These are phyloP conservation scores for Nothoprocta pentlandii DNA, from an alignment of 2,113 vertebrate genomes.

Conservation along the genomic window DNA sequence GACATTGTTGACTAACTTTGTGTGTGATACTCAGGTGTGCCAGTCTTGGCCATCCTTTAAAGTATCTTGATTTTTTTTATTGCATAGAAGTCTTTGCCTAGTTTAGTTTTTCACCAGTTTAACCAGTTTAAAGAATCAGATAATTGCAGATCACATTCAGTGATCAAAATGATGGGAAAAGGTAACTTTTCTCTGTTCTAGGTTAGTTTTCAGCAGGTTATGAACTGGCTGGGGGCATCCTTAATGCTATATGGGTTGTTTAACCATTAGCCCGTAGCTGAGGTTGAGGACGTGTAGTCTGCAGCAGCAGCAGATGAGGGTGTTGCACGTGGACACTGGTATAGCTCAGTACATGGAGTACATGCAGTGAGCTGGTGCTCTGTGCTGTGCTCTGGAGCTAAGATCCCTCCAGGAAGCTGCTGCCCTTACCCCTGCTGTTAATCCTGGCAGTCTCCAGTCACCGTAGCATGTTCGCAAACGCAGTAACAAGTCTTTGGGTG, in stretches of 20 bases:
- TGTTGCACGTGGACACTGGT: not conserved
- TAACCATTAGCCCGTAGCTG: not conserved
- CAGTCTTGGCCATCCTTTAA: not conserved
- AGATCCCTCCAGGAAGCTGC: not conserved
- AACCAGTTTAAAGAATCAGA: not conserved
- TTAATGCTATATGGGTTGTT: not conserved
- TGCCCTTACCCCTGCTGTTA: not conserved
- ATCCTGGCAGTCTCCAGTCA: not conserved
- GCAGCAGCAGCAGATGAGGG: not conserved
- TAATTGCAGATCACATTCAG: too few relatives aligned
- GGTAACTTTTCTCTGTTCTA: not conserved
- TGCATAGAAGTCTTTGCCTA: not conserved
- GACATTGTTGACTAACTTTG: not conserved
- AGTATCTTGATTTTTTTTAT: not conserved
- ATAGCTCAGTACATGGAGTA: not conserved
- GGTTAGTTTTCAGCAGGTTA: not conserved
- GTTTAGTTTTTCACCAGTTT: not conserved
- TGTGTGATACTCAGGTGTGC: not conserved
- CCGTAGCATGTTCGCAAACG: not conserved
- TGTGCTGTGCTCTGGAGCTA: not conserved
- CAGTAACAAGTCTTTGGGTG: not conserved
- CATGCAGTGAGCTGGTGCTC: not conserved
- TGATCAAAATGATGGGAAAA: not conserved
- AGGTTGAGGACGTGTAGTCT: not conserved
- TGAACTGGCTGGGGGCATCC: not conserved